A percentile compares a stretch with the other conserved stretches of the same genome.
phyloP scores from a whole-genome alignment of 2,888 invertebrate genomes.

The Hyles lineata region DNA sequence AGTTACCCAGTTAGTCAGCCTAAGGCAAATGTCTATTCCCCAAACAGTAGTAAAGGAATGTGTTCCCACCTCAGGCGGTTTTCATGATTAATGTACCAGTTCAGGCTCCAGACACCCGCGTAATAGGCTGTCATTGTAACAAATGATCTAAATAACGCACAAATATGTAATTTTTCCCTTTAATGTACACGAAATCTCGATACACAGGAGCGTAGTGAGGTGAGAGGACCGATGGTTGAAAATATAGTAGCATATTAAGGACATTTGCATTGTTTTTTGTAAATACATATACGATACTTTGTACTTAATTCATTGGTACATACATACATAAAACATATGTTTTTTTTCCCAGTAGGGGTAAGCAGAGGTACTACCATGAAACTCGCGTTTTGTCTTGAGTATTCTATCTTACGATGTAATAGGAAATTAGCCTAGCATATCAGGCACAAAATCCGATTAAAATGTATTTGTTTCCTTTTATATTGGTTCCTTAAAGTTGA shows the following conservation, averaged over 20 bases:
- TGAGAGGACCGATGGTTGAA: neutral
- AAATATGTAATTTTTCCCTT: conserved; percentile 38
- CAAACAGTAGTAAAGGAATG: conserved; percentile 14
- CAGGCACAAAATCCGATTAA: too few relatives aligned
- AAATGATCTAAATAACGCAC: conserved; percentile 54
- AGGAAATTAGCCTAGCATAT: too few relatives aligned
- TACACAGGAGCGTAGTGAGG: conserved; percentile 9
- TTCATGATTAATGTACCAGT: conserved; percentile 49
- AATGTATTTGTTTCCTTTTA: too few relatives aligned
- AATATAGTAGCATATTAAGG: neutral
- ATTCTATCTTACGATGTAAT: too few relatives aligned
- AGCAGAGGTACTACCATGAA: too few relatives aligned
- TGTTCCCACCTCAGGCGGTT: conserved; percentile 28
- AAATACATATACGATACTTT: neutral
- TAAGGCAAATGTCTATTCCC: neutral
- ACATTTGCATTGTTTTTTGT: neutral
- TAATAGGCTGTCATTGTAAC: conserved; percentile 61
- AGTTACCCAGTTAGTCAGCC: neutral
- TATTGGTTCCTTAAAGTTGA: too few relatives aligned
- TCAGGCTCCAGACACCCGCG: conserved; percentile 43
- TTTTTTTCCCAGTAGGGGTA: too few relatives aligned
- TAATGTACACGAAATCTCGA: conserved; percentile 34
- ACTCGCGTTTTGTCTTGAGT: too few relatives aligned
- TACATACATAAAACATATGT: too few relatives aligned
- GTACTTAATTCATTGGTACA: too few relatives aligned